A percentile compares a stretch with the other conserved stretches of the same genome.
phyloP scores from a whole-genome alignment of 2,113 vertebrate genomes.

The Trichomycterus rosablanca region DNA sequence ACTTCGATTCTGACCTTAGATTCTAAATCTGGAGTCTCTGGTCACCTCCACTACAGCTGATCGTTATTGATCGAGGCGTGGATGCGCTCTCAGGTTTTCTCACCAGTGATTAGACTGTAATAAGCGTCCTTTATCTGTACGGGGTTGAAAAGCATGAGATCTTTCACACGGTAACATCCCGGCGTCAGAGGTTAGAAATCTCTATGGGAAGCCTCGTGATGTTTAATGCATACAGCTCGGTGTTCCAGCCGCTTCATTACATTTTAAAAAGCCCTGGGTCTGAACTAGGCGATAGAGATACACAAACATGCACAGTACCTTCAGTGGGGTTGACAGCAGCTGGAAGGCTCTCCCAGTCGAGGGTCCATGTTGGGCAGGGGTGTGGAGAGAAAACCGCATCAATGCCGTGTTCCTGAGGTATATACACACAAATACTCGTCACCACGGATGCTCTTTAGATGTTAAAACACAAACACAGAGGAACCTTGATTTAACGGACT shows the following conservation, averaged over 20 bases:
- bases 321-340: conserved; percentile 84
- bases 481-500: too few relatives aligned
- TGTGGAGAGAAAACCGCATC: conserved; percentile 80
- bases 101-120: too few relatives aligned
- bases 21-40: too few relatives aligned
- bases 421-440: conserved; percentile 32
- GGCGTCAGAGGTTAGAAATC: neutral
- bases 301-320: conserved; percentile 73
- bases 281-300: neutral
- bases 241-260: conserved; percentile 5
- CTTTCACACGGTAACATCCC: too few relatives aligned
- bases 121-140: too few relatives aligned
- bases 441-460: conserved; percentile 40
- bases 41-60: too few relatives aligned
- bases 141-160: too few relatives aligned
- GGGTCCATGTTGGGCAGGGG: conserved; percentile 77
- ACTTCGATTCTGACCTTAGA: too few relatives aligned
- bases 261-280: conserved; percentile 12
- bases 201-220: conserved; percentile 1
- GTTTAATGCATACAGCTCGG: conserved; percentile 21
- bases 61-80: too few relatives aligned
- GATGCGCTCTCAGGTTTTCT: too few relatives aligned
- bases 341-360: conserved; percentile 85
- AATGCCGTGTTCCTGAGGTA: conserved; percentile 78
- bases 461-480: too few relatives aligned